A percentile compares a stretch with the other conserved stretches of the same genome.
phyloP scores from a whole-genome alignment of 2,113 vertebrate species.

The sheep (Ovis aries) region ARS-UI_Ramb_v3.0 NC_056071.1:56729501-56730000 shows the following conservation, averaged over 20 bases:
- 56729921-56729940: background rate
- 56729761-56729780: conserved; percentile 86
- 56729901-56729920: background rate
- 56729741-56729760: conserved; percentile 72
- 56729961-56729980: background rate
- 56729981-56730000: background rate
- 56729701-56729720: background rate
- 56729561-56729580: background rate
- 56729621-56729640: conserved; percentile 86
- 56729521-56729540: background rate
- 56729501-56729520: background rate
- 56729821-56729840: conserved; percentile 90
- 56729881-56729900: background rate
- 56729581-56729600: background rate
- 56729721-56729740: background rate
- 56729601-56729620: conserved; percentile 7
- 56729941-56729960: background rate
- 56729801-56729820: conserved; percentile 94
- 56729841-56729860: conserved; percentile 89
- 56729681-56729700: background rate
- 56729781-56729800: conserved; percentile 88
- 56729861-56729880: background rate
- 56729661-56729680: conserved; percentile 85
- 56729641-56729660: conserved; percentile 96
- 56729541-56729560: background rate